Evolutionary conservation across 2,113 vertebrate species (phyloP), one percentile per base, ranked within the genome.

Genomic region (Edolisoma coerulescens): DNA sequence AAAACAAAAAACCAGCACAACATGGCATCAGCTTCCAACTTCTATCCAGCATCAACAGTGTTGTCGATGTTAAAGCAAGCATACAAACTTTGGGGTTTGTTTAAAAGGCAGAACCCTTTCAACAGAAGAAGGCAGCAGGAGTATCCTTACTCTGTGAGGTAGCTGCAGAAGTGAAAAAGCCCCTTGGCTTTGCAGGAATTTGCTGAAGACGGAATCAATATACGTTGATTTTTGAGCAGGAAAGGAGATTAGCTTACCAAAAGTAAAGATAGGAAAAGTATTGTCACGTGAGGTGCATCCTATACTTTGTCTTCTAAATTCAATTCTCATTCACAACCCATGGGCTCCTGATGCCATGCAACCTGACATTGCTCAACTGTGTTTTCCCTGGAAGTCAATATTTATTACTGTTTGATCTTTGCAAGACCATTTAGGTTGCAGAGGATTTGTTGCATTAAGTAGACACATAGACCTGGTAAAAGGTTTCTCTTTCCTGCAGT

Each of bases 41-140:
- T 65, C 10, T 13, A 63, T 30, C 30, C 49, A 32, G 27, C 2
- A 2, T 22, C 47, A 39, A 32, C 27, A 44, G 9, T 7, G 16
- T 26, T 3, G 0, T 16, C 0, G 0, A 10, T 35, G 27, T 39
- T 71, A 39, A 84, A 74, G 21, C 3, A 41, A 74, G 28, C 7
- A 2, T 15, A 41, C 8, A 44, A 13, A 39, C 35, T 52, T 19
- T 7, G 39, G 16, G 14, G 3, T 39, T 59, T 91, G 57, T 41
- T 54, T 39, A 21, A 49, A 70, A 14, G 20, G 39, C 33, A 7
- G 24, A 78, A 47, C 10, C 6, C 17, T 52, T 86, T 37, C 50
- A 59, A 44, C 14, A 18, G 44, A 76, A 50, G 65, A 26, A 24
- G 13, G 32, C 64, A 70, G 37, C 53, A 74, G 45, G 18, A 54